Evolutionary conservation across 2,797 vertebrate genomes (phyloP), one percentile per base, ranked within the genome.

Genomic region (Pseudochirops corinnae): DNA sequence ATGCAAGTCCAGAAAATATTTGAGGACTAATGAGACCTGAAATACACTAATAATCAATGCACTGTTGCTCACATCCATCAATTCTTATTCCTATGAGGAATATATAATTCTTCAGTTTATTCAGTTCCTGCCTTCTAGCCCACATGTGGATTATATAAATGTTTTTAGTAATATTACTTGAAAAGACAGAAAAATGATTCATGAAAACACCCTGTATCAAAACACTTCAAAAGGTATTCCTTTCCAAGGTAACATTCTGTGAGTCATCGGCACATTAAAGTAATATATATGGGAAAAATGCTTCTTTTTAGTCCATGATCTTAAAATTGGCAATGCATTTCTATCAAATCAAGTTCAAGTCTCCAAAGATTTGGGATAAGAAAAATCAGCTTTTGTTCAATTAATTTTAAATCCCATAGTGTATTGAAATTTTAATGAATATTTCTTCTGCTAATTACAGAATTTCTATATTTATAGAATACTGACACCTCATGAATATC

Each of bases 381-480:
- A 57, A 95, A 97, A 96, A 97, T 98, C 97, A 98, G 90, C 53
- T 98, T 98, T 96, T 98, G 90, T 95, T 98, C 95, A 97, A 96
- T 97, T 98, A 98, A 98, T 98, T 97, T 97, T 91, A 98, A 98
- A 97, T 98, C 93, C 94, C 97, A 95, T 97, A 97, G 95, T 97
- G 91, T 96, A 87, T 26, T 87, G 39, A 87, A 87, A 87, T 98
- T 97, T 97, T 97, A 97, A 97, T 98, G 96, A 97, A 95, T 98
- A 96, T 96, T 98, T 98, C 97, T 98, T 94, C 96, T 21, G 1
- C 50, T 98, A 98, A 98, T 98, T 98, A 97, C 92, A 95, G 93
- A 92, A 90, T 98, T 98, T 98, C 97, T 98, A 97, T 98, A 98
- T 98, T 99, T 98, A 98, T 98, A 98, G 93, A 82, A 95, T 98